These are phyloP conservation scores for Oophaga sylvatica DNA, from an alignment of 2,797 vertebrate species.

Conservation along the genomic window DNA sequence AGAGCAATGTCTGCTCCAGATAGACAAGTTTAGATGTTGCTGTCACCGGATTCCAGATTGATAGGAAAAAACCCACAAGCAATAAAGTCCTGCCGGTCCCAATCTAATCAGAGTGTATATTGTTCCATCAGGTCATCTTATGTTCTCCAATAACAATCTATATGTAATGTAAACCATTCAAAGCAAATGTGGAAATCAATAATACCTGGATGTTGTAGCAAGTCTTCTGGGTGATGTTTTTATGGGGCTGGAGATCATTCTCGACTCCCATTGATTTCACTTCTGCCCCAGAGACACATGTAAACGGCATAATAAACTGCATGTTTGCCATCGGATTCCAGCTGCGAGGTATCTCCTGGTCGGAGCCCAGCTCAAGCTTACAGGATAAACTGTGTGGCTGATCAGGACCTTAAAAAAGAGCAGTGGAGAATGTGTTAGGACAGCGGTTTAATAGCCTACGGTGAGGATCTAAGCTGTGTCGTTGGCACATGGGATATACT, in stretches of 20 bases:
- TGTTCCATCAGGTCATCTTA: slow-evolving; percentile 29
- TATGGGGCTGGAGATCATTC: slow-evolving; percentile 92
- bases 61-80: slow-evolving; percentile 19
- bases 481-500: neutral
- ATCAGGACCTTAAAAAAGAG: slow-evolving; percentile 79
- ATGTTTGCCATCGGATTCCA: slow-evolving; percentile 92
- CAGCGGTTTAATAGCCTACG: neutral
- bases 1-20: slow-evolving; percentile 19
- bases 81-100: slow-evolving; percentile 8
- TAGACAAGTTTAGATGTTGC: slow-evolving; percentile 5
- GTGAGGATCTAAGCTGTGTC: neutral
- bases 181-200: slow-evolving; percentile 52
- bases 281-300: slow-evolving; percentile 83
- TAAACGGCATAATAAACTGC: slow-evolving; percentile 86
- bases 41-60: slow-evolving; percentile 30
- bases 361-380: slow-evolving; percentile 93
- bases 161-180: slow-evolving; percentile 52
- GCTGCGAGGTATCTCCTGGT: slow-evolving; percentile 91
- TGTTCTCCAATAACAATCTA: slow-evolving; percentile 37
- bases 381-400: slow-evolving; percentile 94
- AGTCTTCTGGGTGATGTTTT: slow-evolving; percentile 84
- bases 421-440: neutral
- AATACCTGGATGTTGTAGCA: slow-evolving; percentile 90
- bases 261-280: slow-evolving; percentile 87
- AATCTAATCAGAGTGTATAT: slow-evolving; percentile 50